Conservation (phyloP, 30 jellyfish, hydroid and myxozoan genomes). For the Catostylus mosaicus region DNA sequence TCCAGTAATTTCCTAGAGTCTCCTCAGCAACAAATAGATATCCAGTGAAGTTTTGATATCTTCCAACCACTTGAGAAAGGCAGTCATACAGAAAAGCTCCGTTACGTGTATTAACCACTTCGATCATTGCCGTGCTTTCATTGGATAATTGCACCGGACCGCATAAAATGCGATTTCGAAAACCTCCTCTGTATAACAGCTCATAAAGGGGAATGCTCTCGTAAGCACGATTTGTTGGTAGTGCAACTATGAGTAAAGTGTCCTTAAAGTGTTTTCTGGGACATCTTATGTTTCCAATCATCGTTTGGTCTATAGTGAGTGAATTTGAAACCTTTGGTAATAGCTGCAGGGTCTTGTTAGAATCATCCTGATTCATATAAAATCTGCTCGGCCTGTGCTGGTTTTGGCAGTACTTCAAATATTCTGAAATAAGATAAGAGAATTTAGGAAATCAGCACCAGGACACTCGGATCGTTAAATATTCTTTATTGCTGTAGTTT, state of each 20-base stretch:
- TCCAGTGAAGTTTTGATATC: conserved; percentile 70
- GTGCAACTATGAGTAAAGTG: conserved; percentile 66
- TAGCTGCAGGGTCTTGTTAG: neutral
- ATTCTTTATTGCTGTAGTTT: no score
- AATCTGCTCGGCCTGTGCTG: conserved; percentile 13
- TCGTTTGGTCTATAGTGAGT: neutral
- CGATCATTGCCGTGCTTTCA: conserved; percentile 52
- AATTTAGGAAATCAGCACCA: no score
- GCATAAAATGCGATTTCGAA: conserved; percentile 73
- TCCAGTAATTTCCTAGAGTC: conserved; percentile 73
- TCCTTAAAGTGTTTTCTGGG: conserved; percentile 60
- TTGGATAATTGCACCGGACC: conserved; percentile 71
- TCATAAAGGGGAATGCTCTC: conserved; percentile 92
- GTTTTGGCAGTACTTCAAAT: conserved; percentile 25
- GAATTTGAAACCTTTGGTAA: conserved; percentile 31
- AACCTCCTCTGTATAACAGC: conserved; percentile 81
- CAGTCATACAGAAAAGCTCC: conserved; percentile 98
- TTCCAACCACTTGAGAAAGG: conserved; percentile 62
- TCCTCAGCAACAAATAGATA: conserved; percentile 89
- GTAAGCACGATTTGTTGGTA: conserved; percentile 75
- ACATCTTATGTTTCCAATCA: conserved; percentile 15
- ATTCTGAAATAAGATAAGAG: no score
- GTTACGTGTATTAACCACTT: conserved; percentile 75
- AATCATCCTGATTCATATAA: neutral
- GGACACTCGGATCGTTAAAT: no score